Percentiles rank a stretch among this genome's conserved stretches.
Conservation (phyloP, 2,113 vertebrate species). For the Prolemur simus region DNA sequence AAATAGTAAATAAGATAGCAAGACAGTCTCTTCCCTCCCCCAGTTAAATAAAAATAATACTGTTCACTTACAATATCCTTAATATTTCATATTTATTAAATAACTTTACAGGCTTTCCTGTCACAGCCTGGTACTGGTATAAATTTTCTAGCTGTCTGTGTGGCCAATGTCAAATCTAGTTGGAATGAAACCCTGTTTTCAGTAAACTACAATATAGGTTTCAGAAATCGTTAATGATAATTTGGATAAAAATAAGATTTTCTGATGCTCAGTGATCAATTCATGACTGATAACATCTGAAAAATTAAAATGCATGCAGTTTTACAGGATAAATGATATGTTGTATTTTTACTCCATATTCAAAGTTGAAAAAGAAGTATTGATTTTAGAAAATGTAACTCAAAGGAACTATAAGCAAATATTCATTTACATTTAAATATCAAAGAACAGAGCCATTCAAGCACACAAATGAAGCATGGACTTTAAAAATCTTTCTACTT, state of each 20-base stretch:
- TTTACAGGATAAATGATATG: background rate
- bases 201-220: conserved; percentile 68
- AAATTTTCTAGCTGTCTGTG: conserved; percentile 76
- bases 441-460: conserved; percentile 46
- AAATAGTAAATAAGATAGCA: background rate
- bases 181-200: background rate
- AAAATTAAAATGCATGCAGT: conserved; percentile 5
- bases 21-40: background rate
- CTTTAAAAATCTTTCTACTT: background rate
- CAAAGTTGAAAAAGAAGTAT: background rate
- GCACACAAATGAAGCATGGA: background rate
- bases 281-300: background rate
- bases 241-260: conserved; percentile 72
- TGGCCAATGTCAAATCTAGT: conserved; percentile 44
- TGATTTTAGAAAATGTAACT: background rate
- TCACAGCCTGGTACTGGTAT: conserved; percentile 52
- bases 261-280: conserved; percentile 24
- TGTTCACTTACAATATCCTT: conserved; percentile 27
- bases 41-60: conserved; percentile 58
- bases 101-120: conserved; percentile 55
- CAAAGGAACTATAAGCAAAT: conserved; percentile 30
- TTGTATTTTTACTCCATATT: background rate
- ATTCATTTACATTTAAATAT: conserved; percentile 20
- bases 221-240: conserved; percentile 51
- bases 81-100: conserved; percentile 49